Evolutionary conservation across 2,113 vertebrate genomes (phyloP).

Genomic region (Ancistrus triradiatus): DNA sequence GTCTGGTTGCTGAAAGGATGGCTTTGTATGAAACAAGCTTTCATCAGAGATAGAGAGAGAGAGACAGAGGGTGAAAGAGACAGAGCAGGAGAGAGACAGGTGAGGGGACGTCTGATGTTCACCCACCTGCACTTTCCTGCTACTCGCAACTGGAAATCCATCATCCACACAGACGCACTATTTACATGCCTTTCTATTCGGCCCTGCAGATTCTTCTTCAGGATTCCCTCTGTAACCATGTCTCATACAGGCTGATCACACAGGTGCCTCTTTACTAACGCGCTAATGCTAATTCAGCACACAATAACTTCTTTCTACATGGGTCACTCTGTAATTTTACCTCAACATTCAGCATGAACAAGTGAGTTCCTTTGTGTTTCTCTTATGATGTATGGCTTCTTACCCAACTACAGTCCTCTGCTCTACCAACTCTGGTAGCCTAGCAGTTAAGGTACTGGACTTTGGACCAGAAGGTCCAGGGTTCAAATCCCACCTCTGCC

Average conservation of each 20-base stretch:
- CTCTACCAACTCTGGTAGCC: no score
- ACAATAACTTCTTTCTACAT: background rate
- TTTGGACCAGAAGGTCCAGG: no score
- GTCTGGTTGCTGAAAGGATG: conserved; percentile 44
- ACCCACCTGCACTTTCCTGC: conserved; percentile 44
- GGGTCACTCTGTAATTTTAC: background rate
- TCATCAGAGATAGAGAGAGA: conserved; percentile 35
- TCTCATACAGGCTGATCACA: conserved; percentile 31
- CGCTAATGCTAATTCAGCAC: conserved; percentile 44
- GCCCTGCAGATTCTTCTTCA: conserved; percentile 29
- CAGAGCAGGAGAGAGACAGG: conserved; percentile 10
- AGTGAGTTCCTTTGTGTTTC: no score
- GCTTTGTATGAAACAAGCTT: conserved; percentile 49
- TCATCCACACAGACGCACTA: background rate
- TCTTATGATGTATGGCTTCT: no score
- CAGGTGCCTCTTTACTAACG: conserved; percentile 21
- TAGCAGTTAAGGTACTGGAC: no score
- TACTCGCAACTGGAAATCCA: conserved; percentile 14
- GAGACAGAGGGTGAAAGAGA: conserved; percentile 11
- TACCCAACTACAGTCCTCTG: no score
- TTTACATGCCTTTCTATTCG: conserved; percentile 38
- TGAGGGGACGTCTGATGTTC: conserved; percentile 41
- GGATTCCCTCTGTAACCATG: conserved; percentile 21
- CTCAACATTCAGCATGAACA: no score
- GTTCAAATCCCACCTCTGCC: no score